phyloP scores from a whole-genome alignment of 30 jellyfish, hydroid and myxozoan genomes.

The Aurelia sp. region DNA sequence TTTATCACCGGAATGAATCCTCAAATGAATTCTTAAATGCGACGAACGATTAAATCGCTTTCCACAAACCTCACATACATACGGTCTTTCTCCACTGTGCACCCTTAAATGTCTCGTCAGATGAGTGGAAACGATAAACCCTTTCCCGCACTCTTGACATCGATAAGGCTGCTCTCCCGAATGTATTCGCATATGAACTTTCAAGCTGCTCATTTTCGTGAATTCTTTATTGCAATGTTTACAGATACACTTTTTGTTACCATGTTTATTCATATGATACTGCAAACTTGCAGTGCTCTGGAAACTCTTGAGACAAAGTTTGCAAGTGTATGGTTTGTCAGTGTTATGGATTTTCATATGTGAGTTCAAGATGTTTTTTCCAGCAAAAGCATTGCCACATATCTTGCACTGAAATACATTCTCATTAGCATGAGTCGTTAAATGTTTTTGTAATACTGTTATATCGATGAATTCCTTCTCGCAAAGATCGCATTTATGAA shows the following conservation, averaged over 20 bases:
- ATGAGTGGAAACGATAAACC: slow-evolving; percentile 64
- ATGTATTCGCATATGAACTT: slow-evolving; percentile 69
- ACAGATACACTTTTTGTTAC: slow-evolving; percentile 43
- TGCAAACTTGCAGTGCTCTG: slow-evolving; percentile 53
- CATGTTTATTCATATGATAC: slow-evolving; percentile 53
- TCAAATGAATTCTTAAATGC: slow-evolving; percentile 58
- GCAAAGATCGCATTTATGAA: slow-evolving; percentile 59
- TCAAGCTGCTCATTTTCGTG: slow-evolving; percentile 73
- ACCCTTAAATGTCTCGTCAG: slow-evolving; percentile 64
- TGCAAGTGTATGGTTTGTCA: slow-evolving; percentile 49
- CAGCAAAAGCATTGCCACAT: slow-evolving; percentile 68
- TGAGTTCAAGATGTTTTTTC: slow-evolving; percentile 43
- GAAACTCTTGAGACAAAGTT: slow-evolving; percentile 48
- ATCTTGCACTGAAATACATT: slow-evolving; percentile 56
- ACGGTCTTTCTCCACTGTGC: slow-evolving; percentile 77
- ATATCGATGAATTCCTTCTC: slow-evolving; percentile 51
- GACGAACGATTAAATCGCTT: slow-evolving; percentile 71
- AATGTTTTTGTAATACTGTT: slow-evolving; percentile 46
- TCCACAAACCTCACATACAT: slow-evolving; percentile 66
- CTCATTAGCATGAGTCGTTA: slow-evolving; percentile 52
- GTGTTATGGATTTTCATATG: slow-evolving; percentile 68
- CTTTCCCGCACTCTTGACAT: slow-evolving; percentile 77
- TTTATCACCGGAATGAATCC: slow-evolving; percentile 79
- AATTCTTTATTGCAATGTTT: slow-evolving; percentile 63
- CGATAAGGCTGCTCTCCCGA: slow-evolving; percentile 76